Evolutionary conservation across 2,888 invertebrate genomes (phyloP).

Genomic region (Phlogophora meticulosa): DNA sequence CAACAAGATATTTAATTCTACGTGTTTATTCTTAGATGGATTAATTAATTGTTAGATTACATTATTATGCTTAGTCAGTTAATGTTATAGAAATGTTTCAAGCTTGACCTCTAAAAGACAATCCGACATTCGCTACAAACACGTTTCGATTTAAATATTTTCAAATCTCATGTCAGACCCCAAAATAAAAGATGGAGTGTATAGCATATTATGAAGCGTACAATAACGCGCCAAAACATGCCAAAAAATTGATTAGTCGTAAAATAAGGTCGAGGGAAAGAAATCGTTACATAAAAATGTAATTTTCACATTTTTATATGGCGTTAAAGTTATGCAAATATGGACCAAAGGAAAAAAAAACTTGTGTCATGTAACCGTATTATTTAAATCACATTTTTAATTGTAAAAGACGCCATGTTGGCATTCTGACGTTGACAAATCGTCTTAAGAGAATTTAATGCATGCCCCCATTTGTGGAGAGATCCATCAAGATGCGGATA

Average conservation of each 20-base stretch:
- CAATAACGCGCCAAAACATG: constrained; percentile 30
- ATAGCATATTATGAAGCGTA: not conserved
- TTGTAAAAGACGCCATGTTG: constrained; percentile 21
- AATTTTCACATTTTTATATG: constrained; percentile 15
- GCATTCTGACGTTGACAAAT: constrained; percentile 5
- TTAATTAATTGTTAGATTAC: too few relatives aligned
- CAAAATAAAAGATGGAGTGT: constrained; percentile 13
- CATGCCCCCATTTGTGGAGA: constrained; percentile 7
- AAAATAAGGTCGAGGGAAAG: not conserved
- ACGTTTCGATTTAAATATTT: constrained; percentile 21
- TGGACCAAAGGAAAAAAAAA: constrained; percentile 47
- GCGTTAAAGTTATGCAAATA: constrained; percentile 27
- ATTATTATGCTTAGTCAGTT: constrained; percentile 24
- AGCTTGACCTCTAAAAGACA: constrained; percentile 45
- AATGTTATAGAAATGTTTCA: constrained; percentile 34
- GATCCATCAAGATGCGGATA: constrained; percentile 25
- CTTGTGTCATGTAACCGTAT: constrained; percentile 15
- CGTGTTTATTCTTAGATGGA: constrained; percentile 25
- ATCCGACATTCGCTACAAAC: constrained; percentile 13
- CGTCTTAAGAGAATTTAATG: constrained; percentile 16
- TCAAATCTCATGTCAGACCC: constrained; percentile 22
- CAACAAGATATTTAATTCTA: constrained; percentile 27
- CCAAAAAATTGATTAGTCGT: constrained; percentile 29
- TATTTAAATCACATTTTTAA: constrained; percentile 22
- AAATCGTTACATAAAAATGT: not conserved